Evolutionary conservation across 37 sponge, comb jelly and placozoan genomes (phyloP), one percentile per base, ranked within the genome.

Genomic region (Agelas oroides): DNA sequence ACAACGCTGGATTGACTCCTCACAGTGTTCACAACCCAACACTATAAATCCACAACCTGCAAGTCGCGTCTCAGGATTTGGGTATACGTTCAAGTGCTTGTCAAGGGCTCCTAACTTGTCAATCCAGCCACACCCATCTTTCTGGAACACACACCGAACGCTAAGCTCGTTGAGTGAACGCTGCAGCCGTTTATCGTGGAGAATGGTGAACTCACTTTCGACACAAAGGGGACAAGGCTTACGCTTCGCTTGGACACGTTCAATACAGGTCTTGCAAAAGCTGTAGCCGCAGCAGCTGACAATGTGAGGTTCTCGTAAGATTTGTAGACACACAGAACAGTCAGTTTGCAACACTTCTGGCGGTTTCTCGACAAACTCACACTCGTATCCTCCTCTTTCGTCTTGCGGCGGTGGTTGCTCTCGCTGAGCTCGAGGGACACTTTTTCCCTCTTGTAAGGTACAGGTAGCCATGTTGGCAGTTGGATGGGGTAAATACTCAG

Each of bases 241-340:
- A 16, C n/a, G 30, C 6, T 75, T n/a, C 13, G 54, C 11, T 20
- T 66, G 41, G 25, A 66, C 58, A n/a, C 25, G 64, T 5, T 35
- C 12, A 27, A 84, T 75, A 37, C 84, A 84, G 15, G 65, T 20
- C 28, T 54, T 18, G 63, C 84, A 84, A 55, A 84, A 76, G 25
- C 35, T 75, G 34, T 84, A 34, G 11, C 84, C 84, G 46, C 84
- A 84, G 58, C 84, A 84, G 36, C 65, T 84, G 57, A 65, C 40
- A 12, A 46, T 66, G 58, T 84, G 64, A 5, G 84, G 84, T 57
- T 84, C 57, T 12, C 84, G 75, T 20, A 84, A 54, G 24, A 55
- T 54, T 27, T 66, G 67, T 15, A 76, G 76, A 34, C 84, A 84
- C 25, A 76, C 55, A 28, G 84, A 59, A 76, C 84, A 84, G 0